Percentiles rank a stretch among this genome's conserved stretches.
phyloP scores from a whole-genome alignment of 2,797 vertebrate genomes.

The Parambassis ranga region DNA sequence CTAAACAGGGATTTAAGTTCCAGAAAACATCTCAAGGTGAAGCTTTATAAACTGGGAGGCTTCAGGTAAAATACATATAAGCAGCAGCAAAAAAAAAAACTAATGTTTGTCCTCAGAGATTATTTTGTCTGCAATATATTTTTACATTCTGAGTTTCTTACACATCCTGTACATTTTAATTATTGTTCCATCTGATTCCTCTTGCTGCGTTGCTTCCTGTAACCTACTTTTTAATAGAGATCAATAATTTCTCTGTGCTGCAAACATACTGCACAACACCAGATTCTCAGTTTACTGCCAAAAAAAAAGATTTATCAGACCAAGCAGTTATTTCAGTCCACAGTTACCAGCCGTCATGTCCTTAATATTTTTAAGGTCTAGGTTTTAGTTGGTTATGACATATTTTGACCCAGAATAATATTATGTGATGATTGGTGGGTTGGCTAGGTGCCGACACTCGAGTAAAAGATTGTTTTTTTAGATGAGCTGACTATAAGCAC shows the following conservation, averaged over 20 bases:
- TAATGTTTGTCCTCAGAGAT: neutral
- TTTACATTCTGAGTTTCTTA: neutral
- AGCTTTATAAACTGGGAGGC: neutral
- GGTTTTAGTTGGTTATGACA: neutral
- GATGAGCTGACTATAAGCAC: too few relatives aligned
- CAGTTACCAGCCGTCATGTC: too few relatives aligned
- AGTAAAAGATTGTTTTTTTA: too few relatives aligned
- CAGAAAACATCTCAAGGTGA: neutral
- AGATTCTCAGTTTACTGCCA: neutral
- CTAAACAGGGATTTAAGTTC: neutral
- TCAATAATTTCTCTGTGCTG: slow-evolving; percentile 1
- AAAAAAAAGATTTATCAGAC: neutral
- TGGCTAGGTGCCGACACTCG: too few relatives aligned
- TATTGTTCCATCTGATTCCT: neutral
- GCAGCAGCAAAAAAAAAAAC: neutral
- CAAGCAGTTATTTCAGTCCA: neutral
- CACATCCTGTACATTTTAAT: neutral
- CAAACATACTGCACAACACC: slow-evolving; percentile 3
- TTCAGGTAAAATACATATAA: neutral
- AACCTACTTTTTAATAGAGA: neutral
- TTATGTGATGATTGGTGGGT: neutral
- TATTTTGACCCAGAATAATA: neutral
- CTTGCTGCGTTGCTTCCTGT: neutral
- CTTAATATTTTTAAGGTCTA: neutral
- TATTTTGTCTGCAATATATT: neutral